Evolutionary conservation across 2,888 invertebrate genomes (phyloP), one percentile per base, ranked within the genome.

Genomic region (Entomobrya proxima): DNA sequence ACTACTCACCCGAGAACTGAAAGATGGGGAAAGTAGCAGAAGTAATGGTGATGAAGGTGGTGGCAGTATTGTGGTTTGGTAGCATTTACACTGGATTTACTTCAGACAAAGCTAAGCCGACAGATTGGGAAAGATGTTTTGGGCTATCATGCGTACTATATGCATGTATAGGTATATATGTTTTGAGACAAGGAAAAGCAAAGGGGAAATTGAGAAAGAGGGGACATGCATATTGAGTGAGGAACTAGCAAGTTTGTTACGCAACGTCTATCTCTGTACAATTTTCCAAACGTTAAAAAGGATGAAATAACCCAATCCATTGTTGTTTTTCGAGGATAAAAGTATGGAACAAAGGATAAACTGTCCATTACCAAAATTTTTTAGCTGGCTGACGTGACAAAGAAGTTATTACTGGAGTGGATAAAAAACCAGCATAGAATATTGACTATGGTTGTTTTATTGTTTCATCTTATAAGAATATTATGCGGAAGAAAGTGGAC

Each of bases 211-310:
- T 27, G 61, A 11, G 32, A 27, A 32, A 58, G 35, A 67, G 55
- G 52, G 24, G 77, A 77, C 77, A 72, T 74, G 78, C 74, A 84
- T 77, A 78, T 84, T 78, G 74, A 84, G 32, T 84, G 64, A 37
- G 21, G 2, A 5, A 21, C n/a, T 47, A n/a, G n/a, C n/a, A 47
- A 47, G 72, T 72, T 47, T 55, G 67, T 83, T 83, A 83, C 67
- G 83, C 77, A 83, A 83, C 83, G 55, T 83, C 77, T 83, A 69
- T 83, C 77, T 83, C 64, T 64, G 21, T 64, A 52, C 40, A 40
- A 67, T 83, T 83, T 79, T 37, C 77, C 37, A 69, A 69, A 67
- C 55, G n/a, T n/a, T n/a, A n/a, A 76, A 69, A 83, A 83, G 55
- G 67, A 55, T 27, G 15, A 40, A 21, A 37, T 55, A 74, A 18